Evolutionary conservation across 2,888 invertebrate species (phyloP), one percentile per base, ranked within the genome.

Genomic region (Eumerus sabulonum): DNA sequence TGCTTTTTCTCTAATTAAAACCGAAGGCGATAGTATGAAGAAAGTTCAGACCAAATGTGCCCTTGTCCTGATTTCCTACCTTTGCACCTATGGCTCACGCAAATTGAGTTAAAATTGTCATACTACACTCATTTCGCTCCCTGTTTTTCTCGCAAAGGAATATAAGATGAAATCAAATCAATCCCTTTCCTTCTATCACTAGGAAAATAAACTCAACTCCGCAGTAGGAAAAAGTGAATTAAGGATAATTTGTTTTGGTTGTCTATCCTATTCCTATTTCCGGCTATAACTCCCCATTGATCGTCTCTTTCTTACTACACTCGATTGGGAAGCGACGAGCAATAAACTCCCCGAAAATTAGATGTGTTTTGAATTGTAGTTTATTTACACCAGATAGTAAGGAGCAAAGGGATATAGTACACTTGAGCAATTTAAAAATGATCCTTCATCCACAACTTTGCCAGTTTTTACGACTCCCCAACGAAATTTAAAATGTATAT

Each of bases 1-100:
- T 79, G 79, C 74, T 79, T 79, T 73, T 77, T 77, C 76, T 62
- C 51, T 73, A 77, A 77, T 77, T 77, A 77, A 77, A 77, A 57
- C 64, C 57, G 76, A 50, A 57, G 66, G 64, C 17, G 54, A 54
- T 12, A 38, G 4, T 3, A 27, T 4, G 27, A 42, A 47, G 57
- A 53, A 59, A 70, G 60, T 67, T 47, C 36, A 44, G 9, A 16
- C 11, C 44, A 35, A 14, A 42, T 51, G 77, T 51, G 77, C 62
- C 77, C 77, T 77, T 77, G 77, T 68, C 62, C 73, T 73, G 67
- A 77, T 77, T 77, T n/a, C 53, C 62, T 68, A 68, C 57, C 53
- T 68, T 77, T 62, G 51, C n/a, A 40, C 40, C 67, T 38, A 54
- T 45, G 19, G 13, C 50, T n/a, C 36, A 45, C 42, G 45, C 56